Evolutionary conservation across 1,140 invertebrate genomes (phyloP), one percentile per base, ranked within the genome.

Genomic region (Bilobella aurantiaca): DNA sequence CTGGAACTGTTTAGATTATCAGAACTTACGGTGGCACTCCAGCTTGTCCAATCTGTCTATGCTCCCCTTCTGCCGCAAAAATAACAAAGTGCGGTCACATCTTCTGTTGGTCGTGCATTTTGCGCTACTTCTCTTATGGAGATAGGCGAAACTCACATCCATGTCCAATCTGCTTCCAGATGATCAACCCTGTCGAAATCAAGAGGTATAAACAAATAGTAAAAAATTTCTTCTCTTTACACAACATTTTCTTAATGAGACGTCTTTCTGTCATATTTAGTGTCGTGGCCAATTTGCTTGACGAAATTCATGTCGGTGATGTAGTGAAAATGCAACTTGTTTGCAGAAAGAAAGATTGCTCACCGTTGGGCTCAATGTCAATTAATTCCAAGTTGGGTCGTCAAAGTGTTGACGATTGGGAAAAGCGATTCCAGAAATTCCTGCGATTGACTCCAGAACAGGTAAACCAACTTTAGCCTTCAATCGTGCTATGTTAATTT

Each of bases 1-100:
- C n/a, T n/a, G n/a, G n/a, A n/a, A n/a, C n/a, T n/a, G n/a, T 62
- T 42, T 62, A 62, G 59, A 42, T 34, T 3, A 46, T 62, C 28
- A 3, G 59, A 12, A 46, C 32, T 3, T 30, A 8, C n/a, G 59
- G 25, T 62, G 59, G 30, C 12, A 23, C n/a, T 18, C 59, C 59
- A 34, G n/a, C 21, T 56, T 97, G 93, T 77, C 93, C 93, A 0
- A 96, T 97, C 74, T 97, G 94, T 80, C 80, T 97, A 49, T 86
- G 86, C 75, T 78, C 82, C 56, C 91, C 92, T 28, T 79, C 85
- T 62, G 88, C 90, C 70, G 92, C 87, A 1, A 91, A 95, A 79
- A 91, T 97, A 74, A 95, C 93, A 0, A 83, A 86, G 32, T 98
- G 95, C 80, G 94, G 94, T 27, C 95, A 98, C 77, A 86, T 94